Conservation (phyloP, 2,888 invertebrate species). For the Ormia ochracea region DNA sequence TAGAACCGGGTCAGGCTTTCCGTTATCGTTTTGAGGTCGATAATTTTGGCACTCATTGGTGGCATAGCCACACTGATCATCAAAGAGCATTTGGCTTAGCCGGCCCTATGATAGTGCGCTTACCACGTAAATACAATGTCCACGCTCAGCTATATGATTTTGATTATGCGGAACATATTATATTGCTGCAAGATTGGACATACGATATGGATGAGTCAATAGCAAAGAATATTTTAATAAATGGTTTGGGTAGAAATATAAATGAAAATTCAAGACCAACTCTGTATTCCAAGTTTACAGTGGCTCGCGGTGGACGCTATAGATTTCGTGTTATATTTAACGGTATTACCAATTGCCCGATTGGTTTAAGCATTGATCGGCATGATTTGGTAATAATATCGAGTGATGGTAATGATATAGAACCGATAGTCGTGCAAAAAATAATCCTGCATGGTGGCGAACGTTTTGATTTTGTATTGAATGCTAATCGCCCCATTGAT, state of each 20-base stretch:
- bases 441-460: conserved; percentile 71
- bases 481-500: conserved; percentile 69
- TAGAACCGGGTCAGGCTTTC: conserved; percentile 72
- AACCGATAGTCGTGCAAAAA: conserved; percentile 70
- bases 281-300: conserved; percentile 68
- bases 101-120: conserved; percentile 69
- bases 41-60: conserved; percentile 73
- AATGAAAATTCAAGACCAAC: conserved; percentile 63
- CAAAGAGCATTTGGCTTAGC: conserved; percentile 72
- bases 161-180: conserved; percentile 70
- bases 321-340: conserved; percentile 73
- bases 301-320: conserved; percentile 71
- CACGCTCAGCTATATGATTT: conserved; percentile 71
- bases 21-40: conserved; percentile 72
- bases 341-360: conserved; percentile 72
- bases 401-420: conserved; percentile 72
- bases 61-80: conserved; percentile 73
- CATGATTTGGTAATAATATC: conserved; percentile 71
- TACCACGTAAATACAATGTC: conserved; percentile 66
- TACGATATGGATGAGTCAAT: conserved; percentile 68
- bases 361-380: conserved; percentile 70
- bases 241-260: conserved; percentile 70
- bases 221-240: conserved; percentile 70
- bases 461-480: conserved; percentile 72
- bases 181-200: conserved; percentile 73